Evolutionary conservation across 2,113 vertebrate genomes (phyloP).

Genomic region (Opisthocomus hoazin): DNA sequence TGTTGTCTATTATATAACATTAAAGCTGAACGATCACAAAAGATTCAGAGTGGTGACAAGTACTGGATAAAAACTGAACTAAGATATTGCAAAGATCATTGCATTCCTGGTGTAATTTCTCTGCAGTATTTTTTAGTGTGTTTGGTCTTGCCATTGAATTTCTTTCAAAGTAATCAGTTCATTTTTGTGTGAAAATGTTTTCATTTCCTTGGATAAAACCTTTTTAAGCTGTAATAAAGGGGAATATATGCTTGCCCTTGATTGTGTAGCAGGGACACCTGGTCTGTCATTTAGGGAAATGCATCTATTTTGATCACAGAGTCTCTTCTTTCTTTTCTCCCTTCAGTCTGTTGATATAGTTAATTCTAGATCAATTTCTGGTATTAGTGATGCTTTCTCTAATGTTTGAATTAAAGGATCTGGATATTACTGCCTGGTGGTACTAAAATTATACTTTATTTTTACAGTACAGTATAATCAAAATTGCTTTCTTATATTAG

Average conservation of each 20-base stretch:
- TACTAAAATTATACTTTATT: background rate
- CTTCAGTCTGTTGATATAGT: fast-evolving
- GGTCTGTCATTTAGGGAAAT: background rate
- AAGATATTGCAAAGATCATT: background rate
- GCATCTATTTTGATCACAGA: background rate
- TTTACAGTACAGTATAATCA: background rate
- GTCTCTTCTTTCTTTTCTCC: background rate
- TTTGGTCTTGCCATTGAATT: background rate
- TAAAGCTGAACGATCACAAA: fast-evolving
- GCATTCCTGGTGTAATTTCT: background rate
- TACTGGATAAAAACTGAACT: background rate
- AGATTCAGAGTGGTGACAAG: too few relatives aligned
- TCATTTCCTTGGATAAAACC: background rate
- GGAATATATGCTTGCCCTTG: background rate
- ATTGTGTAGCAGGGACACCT: background rate
- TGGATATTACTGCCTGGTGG: background rate
- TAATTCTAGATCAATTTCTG: background rate
- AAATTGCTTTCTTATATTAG: background rate
- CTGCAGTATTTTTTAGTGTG: background rate
- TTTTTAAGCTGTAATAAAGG: background rate
- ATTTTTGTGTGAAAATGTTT: background rate
- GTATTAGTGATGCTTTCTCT: background rate
- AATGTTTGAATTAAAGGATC: background rate
- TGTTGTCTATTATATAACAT: background rate
- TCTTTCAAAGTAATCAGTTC: background rate